Conservation (phyloP, 1,140 invertebrate genomes). For the Pseudomyrmex pallidus region DNA sequence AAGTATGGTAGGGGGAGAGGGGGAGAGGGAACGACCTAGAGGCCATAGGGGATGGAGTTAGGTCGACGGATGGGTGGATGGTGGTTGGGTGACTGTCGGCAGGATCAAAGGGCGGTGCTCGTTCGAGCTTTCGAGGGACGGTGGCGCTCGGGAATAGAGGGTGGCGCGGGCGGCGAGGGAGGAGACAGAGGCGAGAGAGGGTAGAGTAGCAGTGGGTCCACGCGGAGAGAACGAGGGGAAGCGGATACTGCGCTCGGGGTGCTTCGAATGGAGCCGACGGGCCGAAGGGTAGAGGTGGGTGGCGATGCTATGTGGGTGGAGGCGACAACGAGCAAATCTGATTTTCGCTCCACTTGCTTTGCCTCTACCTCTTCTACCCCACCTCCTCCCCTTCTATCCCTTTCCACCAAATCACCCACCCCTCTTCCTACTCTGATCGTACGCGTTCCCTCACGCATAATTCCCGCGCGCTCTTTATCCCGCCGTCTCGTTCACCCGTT, state of each 20-base stretch:
- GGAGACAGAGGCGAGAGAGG: constrained; percentile 61
- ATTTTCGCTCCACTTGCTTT: constrained; percentile 84
- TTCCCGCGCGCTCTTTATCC: constrained; percentile 52
- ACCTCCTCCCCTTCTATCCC: constrained; percentile 11
- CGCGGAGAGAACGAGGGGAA: constrained; percentile 36
- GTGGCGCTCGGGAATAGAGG: constrained; percentile 63
- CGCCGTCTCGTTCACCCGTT: constrained; percentile 30
- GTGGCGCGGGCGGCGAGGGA: constrained; percentile 52
- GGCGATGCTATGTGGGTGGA: constrained; percentile 78
- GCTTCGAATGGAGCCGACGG: constrained; percentile 76
- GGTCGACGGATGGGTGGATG: constrained; percentile 68
- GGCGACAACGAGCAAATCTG: constrained; percentile 85
- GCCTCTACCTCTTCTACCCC: constrained; percentile 73
- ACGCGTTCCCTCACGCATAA: constrained; percentile 23
- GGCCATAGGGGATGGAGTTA: constrained; percentile 72
- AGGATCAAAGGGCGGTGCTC: constrained; percentile 84
- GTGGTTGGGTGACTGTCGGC: constrained; percentile 78
- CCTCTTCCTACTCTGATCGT: background rate
- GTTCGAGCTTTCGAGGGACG: constrained; percentile 78
- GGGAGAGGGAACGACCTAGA: constrained; percentile 43
- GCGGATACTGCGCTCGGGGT: constrained; percentile 55
- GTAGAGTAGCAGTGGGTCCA: constrained; percentile 46
- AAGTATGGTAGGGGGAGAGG: constrained; percentile 18
- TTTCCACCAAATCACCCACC: background rate
- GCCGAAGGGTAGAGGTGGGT: constrained; percentile 67